phyloP scores from a whole-genome alignment of 2,797 vertebrate species.

The Mergus octosetaceus region DNA sequence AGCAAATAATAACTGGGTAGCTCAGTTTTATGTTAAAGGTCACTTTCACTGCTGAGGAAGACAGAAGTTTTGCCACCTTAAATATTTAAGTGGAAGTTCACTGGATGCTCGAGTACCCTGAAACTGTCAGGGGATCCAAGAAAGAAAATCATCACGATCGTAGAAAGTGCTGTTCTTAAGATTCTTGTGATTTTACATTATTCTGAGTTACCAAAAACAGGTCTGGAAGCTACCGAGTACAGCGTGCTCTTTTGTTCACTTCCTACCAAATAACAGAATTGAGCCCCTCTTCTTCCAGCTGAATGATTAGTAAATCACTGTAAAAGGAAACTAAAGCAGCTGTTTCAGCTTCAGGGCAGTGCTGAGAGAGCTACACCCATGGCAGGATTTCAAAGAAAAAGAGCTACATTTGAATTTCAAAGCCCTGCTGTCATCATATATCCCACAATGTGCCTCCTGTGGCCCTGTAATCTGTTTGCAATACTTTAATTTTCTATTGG shows the following conservation, averaged over 20 bases:
- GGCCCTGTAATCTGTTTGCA: slow-evolving; percentile 65
- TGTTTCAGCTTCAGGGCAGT: slow-evolving; percentile 60
- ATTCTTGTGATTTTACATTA: not conserved
- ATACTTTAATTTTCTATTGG: slow-evolving; percentile 64
- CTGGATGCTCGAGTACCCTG: not conserved
- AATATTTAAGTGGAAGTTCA: not conserved
- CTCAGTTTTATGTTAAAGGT: not conserved
- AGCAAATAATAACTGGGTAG: not conserved
- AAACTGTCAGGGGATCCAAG: not conserved
- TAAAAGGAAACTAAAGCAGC: slow-evolving; percentile 62
- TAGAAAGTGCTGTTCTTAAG: not conserved
- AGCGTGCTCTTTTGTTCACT: slow-evolving; percentile 41
- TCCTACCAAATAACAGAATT: slow-evolving; percentile 30
- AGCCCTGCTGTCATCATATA: slow-evolving; percentile 50
- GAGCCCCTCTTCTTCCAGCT: not conserved
- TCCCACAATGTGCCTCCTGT: slow-evolving; percentile 55
- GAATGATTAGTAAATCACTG: slow-evolving; percentile 43
- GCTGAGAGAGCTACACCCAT: slow-evolving; percentile 38
- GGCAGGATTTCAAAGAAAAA: slow-evolving; percentile 67
- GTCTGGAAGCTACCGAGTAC: slow-evolving; percentile 36
- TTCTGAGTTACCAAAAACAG: slow-evolving; percentile 30
- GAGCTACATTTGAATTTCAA: slow-evolving; percentile 70
- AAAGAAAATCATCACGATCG: not conserved
- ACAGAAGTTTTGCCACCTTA: not conserved
- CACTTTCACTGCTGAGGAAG: not conserved